Conservation (phyloP, 2,113 vertebrate species). For the Sarotherodon lohbergeri region DNA sequence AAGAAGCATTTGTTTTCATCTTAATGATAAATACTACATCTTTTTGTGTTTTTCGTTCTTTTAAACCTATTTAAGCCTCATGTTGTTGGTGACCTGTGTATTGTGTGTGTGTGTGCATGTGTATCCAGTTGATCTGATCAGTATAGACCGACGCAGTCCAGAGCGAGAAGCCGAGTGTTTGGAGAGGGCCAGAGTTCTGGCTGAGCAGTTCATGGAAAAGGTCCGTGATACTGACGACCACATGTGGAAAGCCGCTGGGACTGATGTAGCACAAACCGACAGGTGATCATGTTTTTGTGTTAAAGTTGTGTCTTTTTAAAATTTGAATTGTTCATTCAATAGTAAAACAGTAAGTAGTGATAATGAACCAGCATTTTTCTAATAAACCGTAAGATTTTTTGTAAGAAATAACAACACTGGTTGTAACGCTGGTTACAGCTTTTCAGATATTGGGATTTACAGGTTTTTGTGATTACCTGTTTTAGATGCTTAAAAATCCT, state of each 20-base stretch:
- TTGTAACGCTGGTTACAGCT: neutral
- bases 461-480: neutral
- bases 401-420: neutral
- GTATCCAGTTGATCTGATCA: slow-evolving; percentile 87
- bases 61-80: neutral
- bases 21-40: neutral
- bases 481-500: neutral
- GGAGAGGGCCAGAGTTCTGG: slow-evolving; percentile 73
- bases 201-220: slow-evolving; percentile 80
- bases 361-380: rapidly evolving
- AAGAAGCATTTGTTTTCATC: neutral
- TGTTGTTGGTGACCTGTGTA: slow-evolving; percentile 47
- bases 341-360: neutral
- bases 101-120: rapidly evolving
- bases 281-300: neutral
- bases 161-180: slow-evolving; percentile 79
- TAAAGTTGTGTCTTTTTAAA: neutral
- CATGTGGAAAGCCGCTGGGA: slow-evolving; percentile 77
- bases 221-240: slow-evolving; percentile 77
- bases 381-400: neutral
- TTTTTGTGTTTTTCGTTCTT: neutral
- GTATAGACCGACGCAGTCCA: slow-evolving; percentile 79
- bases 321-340: neutral
- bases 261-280: neutral
- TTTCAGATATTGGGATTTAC: neutral